Evolutionary conservation across 2,113 vertebrate genomes (phyloP), one percentile per base, ranked within the genome.

Genomic region (Pomatostomus ruficeps): DNA sequence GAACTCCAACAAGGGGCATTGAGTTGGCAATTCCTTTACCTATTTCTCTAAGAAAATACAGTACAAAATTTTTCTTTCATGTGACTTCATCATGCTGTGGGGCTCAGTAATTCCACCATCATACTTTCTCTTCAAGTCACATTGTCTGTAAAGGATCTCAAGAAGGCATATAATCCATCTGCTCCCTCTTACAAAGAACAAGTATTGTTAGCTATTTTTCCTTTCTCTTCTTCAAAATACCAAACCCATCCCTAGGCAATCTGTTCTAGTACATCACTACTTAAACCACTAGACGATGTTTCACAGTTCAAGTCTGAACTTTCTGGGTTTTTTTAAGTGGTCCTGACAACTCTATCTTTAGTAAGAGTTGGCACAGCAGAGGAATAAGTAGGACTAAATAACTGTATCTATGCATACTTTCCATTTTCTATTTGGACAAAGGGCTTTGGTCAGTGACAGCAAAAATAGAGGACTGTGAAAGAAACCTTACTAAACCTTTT

Each of bases 261-360:
- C 10, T 28, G 7, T 81, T 77, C 49, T 70, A 61, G 19, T 40
- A 35, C 12, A 46, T 48, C 24, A 19, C 9, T 46, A 35, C 5
- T 72, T 51, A 73, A 95, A 77, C 4, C 4, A 28, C 21, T 40
- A 52, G 24, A 81, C 77, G 81, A 36, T 43, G 3, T 81, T 87
- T 76, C 40, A 49, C 29, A 51, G 36, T 46, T 59, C 40, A 89
- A 51, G 10, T 23, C 12, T 61, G 11, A 76, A 49, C 12, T 54
- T 71, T 40, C 19, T 38, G 2, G 3, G 3, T 0, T 5, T 5
- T 74, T 58, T 58, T 13, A 31, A 24, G 4, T 54, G 17, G 9
- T 46, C n/a, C 23, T 78, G 66, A 59, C 10, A 31, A 5, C 7
- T 78, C 11, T 48, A 11, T 28, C 5, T 88, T 72, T 48, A 84